Conservation (phyloP, 2,888 invertebrate species). For the Drosophila tripunctata region DNA sequence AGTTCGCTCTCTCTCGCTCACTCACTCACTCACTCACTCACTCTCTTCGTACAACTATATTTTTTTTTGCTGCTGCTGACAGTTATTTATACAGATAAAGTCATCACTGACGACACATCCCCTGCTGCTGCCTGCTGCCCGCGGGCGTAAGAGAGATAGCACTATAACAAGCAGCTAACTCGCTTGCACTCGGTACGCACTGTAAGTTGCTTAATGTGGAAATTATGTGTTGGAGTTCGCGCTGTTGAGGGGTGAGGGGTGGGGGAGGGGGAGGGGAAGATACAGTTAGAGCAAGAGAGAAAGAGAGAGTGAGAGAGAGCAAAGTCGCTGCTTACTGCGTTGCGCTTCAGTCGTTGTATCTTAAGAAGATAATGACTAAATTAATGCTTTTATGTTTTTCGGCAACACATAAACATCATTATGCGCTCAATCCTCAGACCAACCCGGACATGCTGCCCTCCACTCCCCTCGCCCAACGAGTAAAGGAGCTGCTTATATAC, state of each 20-base stretch:
- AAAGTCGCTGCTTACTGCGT: slow-evolving; percentile 34
- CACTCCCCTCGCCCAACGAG: too few species aligned
- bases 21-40: slow-evolving; percentile 6
- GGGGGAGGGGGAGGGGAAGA: not conserved
- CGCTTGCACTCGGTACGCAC: slow-evolving; percentile 3
- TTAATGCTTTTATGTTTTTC: slow-evolving; percentile 85
- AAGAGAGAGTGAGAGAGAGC: not conserved
- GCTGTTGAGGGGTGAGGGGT: slow-evolving; percentile 31
- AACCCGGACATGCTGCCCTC: slow-evolving; percentile 31
- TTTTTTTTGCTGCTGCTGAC: slow-evolving; percentile 57
- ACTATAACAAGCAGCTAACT: not conserved
- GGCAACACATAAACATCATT: slow-evolving; percentile 83
- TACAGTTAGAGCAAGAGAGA: too few species aligned
- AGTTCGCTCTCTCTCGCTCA: slow-evolving; percentile 3
- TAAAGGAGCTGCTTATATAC: too few species aligned
- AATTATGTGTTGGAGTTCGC: slow-evolving; percentile 69
- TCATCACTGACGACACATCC: slow-evolving; percentile 78
- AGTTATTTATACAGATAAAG: slow-evolving; percentile 82
- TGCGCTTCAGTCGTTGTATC: slow-evolving; percentile 64
- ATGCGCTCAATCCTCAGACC: slow-evolving; percentile 81
- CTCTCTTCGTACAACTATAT: slow-evolving; percentile 12
- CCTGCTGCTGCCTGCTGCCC: too few species aligned
- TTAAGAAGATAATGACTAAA: slow-evolving; percentile 85
- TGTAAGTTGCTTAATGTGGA: slow-evolving; percentile 60
- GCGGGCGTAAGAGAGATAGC: slow-evolving; percentile 13